Evolutionary conservation across 2,888 invertebrate genomes (phyloP).

Genomic region (Amblyjoppa proteus): DNA sequence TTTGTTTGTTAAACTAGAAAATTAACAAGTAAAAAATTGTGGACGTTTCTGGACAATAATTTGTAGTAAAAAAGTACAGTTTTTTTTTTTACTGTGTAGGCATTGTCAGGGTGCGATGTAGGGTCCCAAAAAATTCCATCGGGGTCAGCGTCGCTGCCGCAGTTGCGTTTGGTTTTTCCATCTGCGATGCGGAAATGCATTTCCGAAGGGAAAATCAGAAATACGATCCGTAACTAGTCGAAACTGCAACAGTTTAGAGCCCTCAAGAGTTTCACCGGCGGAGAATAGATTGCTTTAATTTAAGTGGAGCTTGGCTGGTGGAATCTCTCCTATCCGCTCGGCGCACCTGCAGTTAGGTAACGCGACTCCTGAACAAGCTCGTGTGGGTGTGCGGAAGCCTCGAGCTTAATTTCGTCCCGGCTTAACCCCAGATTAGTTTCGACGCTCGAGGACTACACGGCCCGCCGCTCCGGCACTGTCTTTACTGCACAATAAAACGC

Average conservation of each 20-base stretch:
- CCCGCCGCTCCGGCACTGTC: conserved; percentile 26
- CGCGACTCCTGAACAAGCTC: conserved; percentile 73
- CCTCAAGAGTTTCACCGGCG: conserved; percentile 76
- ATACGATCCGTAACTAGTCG: conserved; percentile 72
- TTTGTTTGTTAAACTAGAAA: too few species aligned
- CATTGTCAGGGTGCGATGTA: too few species aligned
- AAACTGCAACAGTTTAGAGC: conserved; percentile 78
- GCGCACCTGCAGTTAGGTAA: conserved; percentile 35
- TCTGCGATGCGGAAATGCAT: neutral
- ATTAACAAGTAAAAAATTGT: too few species aligned
- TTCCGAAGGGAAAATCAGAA: conserved; percentile 5
- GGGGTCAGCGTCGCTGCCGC: too few species aligned
- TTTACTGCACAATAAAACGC: neutral
- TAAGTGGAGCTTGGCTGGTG: conserved; percentile 80
- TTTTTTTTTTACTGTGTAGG: too few species aligned
- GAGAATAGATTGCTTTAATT: conserved; percentile 83
- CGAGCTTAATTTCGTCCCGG: conserved; percentile 79
- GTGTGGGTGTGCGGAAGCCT: conserved; percentile 69
- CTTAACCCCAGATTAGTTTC: conserved; percentile 76
- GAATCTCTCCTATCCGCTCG: conserved; percentile 61
- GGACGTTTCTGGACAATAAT: too few species aligned
- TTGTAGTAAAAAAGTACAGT: too few species aligned
- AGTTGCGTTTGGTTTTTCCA: neutral
- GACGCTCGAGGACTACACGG: conserved; percentile 62
- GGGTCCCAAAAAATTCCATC: too few species aligned